These are phyloP conservation scores for Ceyx melanurus DNA, from an alignment of 2,113 vertebrate species.

Conservation along the genomic window DNA sequence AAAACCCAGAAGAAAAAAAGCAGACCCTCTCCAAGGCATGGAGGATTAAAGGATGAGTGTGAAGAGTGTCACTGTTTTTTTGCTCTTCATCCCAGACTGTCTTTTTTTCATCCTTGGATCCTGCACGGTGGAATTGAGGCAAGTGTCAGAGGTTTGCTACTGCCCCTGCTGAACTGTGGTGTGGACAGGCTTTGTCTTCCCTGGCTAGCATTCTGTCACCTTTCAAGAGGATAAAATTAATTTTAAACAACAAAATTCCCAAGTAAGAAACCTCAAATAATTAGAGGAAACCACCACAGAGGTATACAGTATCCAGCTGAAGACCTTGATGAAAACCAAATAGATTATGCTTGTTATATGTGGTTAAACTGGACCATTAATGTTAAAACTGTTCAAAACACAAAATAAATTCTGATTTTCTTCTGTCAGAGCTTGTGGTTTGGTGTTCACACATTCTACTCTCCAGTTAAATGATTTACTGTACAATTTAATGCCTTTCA, in stretches of 20 bases:
- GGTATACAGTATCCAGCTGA: slow-evolving; percentile 31
- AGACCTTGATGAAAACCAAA: slow-evolving; percentile 58
- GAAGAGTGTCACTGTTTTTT: neutral
- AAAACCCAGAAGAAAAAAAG: neutral
- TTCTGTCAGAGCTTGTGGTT: slow-evolving; percentile 44
- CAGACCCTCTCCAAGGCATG: neutral
- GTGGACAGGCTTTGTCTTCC: neutral
- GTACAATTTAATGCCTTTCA: slow-evolving; percentile 59
- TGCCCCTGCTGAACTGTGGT: neutral
- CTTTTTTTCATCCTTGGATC: neutral
- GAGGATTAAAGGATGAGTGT: neutral
- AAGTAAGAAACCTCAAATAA: slow-evolving; percentile 36
- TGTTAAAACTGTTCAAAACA: slow-evolving; percentile 21
- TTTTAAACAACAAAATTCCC: neutral
- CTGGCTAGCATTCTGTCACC: neutral
- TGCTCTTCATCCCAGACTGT: neutral
- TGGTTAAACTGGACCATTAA: slow-evolving; percentile 23
- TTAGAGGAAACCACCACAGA: slow-evolving; percentile 24
- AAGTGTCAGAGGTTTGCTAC: neutral
- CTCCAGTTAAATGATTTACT: slow-evolving; percentile 53
- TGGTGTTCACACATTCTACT: slow-evolving; percentile 36
- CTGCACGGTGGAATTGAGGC: fast-evolving
- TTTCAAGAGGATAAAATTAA: neutral
- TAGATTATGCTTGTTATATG: slow-evolving; percentile 14
- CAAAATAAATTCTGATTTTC: slow-evolving; percentile 39